phyloP scores from a whole-genome alignment of 2,797 vertebrate species.

The Jordanella pulchra region DNA sequence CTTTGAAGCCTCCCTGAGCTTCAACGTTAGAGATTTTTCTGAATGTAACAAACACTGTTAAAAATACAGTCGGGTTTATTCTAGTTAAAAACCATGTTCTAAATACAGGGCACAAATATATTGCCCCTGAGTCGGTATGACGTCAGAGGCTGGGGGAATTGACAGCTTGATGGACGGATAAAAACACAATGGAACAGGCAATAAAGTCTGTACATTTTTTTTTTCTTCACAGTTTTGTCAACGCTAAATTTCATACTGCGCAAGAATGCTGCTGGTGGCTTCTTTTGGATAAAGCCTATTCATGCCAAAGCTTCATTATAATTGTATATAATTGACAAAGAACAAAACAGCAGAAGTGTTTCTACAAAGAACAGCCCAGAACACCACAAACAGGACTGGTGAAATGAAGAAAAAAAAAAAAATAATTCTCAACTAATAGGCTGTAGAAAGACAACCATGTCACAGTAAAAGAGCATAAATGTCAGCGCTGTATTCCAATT shows the following conservation, averaged over 20 bases:
- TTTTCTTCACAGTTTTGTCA: too few relatives aligned
- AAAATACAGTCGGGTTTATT: slow-evolving; percentile 18
- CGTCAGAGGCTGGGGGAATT: background rate
- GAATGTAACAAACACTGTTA: slow-evolving; percentile 1
- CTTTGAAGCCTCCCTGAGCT: slow-evolving; percentile 17
- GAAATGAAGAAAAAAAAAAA: slow-evolving; percentile 7
- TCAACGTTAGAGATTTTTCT: slow-evolving; percentile 10
- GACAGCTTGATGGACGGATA: background rate
- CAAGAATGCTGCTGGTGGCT: background rate
- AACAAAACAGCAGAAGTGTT: slow-evolving; percentile 26
- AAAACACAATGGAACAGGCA: too few relatives aligned
- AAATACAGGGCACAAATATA: background rate
- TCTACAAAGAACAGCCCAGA: slow-evolving; percentile 21
- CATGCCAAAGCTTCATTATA: background rate
- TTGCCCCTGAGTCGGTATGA: background rate
- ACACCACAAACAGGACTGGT: slow-evolving; percentile 5
- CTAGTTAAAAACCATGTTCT: too few relatives aligned
- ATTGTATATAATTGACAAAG: slow-evolving; percentile 12
- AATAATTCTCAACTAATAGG: slow-evolving; percentile 63
- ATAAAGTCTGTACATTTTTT: too few relatives aligned
- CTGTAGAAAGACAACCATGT: slow-evolving; percentile 45
- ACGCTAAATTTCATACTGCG: background rate
- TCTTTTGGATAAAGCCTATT: background rate
- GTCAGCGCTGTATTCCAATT: slow-evolving; percentile 72
- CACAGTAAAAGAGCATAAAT: slow-evolving; percentile 66